Percentiles rank a stretch among this genome's conserved stretches.
phyloP scores from a whole-genome alignment of 2,113 vertebrate genomes.

The Brachyistius frenatus region DNA sequence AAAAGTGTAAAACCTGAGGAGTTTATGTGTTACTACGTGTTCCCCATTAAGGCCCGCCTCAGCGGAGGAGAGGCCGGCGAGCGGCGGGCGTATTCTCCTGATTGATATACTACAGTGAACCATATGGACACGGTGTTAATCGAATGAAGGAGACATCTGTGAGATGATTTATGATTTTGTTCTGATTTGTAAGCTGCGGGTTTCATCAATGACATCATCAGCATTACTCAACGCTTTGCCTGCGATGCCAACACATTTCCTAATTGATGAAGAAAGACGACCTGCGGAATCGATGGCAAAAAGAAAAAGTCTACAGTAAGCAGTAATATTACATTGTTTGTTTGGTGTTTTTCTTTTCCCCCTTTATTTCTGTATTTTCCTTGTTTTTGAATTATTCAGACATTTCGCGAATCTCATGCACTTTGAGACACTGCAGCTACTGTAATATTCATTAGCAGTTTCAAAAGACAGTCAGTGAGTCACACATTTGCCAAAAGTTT shows the following conservation, averaged over 20 bases:
- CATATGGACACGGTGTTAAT: slow-evolving; percentile 82
- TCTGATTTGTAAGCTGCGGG: slow-evolving; percentile 77
- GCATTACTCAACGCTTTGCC: slow-evolving; percentile 49
- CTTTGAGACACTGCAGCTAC: too few species aligned
- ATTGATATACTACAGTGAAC: slow-evolving; percentile 80
- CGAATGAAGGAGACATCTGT: slow-evolving; percentile 74
- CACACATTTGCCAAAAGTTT: too few species aligned
- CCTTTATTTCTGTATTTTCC: too few species aligned
- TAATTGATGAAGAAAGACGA: slow-evolving; percentile 49
- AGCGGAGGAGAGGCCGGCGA: slow-evolving; percentile 74
- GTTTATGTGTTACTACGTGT: slow-evolving; percentile 49
- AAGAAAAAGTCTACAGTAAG: not conserved
- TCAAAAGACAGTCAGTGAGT: too few species aligned
- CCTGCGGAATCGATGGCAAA: not conserved
- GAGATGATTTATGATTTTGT: slow-evolving; percentile 83
- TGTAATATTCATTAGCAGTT: too few species aligned
- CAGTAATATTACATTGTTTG: not conserved
- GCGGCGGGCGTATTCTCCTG: slow-evolving; percentile 75
- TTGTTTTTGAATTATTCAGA: too few species aligned
- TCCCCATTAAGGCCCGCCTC: slow-evolving; percentile 63
- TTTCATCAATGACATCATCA: slow-evolving; percentile 83
- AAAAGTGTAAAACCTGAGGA: slow-evolving; percentile 48
- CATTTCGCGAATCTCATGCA: too few species aligned
- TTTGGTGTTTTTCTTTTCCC: not conserved
- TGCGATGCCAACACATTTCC: slow-evolving; percentile 55